Base-by-base conservation (phyloP, 2,797 vertebrate genomes). In the Myripristis murdjan region DNA sequence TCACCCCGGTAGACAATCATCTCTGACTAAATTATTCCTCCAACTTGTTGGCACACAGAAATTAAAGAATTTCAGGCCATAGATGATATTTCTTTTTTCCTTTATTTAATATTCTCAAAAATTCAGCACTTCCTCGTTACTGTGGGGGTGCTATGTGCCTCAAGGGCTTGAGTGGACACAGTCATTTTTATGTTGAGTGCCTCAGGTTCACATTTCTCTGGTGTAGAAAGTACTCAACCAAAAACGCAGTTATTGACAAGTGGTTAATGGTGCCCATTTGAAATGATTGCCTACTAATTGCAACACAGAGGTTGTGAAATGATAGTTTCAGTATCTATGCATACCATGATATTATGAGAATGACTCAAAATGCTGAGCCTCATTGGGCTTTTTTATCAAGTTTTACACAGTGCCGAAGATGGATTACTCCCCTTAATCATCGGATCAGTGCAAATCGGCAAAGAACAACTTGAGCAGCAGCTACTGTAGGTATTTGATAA, bases 181-280 rank as follows among this genome's bases (percentile, higher is more conserved):
- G 70, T 62, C 86, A 87, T 88, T 90, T 88, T 79, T 82, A 81
- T 74, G 84, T 80, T 39, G 87, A 91, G 90, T 86, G 68, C 70
- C 47, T 52, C 51, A 0, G 65, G 74, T 87, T 81, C 56, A 81
- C 87, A 82, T 84, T 81, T 63, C 64, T 65, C 75, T 47, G 66
- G 23, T 77, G 64, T 55, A 66, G 73, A 74, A 84, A 85, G 87
- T 84, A 70, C 87, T 87, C 80, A 56, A 78, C 71, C 62, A 77
- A 37, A 87, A 87, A 58, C 66, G 57, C 80, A 63, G 69, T 82
- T 83, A 61, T 60, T 28, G 69, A 47, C 53, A 77, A 90, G 88
- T 86, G 88, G 72, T 81, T 89, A 88, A 91, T 89, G 88, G 85
- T 70, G 33, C 56, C 79, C 49, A 73, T 90, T 87, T 80, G 53